These are phyloP conservation scores for Oikopleura vanhoeffeni DNA, from an alignment of 23 tunicate genomes.

Conservation along the genomic window DNA sequence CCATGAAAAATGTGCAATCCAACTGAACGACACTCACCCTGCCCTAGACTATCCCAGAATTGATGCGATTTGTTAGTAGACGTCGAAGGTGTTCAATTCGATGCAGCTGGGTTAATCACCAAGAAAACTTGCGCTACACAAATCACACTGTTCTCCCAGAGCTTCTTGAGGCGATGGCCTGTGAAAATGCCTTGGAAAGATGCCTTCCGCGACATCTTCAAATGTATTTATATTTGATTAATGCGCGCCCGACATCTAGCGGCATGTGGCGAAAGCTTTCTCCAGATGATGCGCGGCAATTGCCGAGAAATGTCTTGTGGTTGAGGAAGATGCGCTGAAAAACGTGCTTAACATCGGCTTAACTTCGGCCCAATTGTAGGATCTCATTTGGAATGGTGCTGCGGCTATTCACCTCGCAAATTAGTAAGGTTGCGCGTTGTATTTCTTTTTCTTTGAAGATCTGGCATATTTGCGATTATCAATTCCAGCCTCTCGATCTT, in stretches of 20 bases:
- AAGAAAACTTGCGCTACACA: slow-evolving; percentile 79
- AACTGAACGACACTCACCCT: slow-evolving; percentile 91
- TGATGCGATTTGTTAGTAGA: slow-evolving; percentile 65
- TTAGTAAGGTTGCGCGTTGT: no score
- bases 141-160: slow-evolving; percentile 98
- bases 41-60: slow-evolving; percentile 83
- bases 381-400: slow-evolving; percentile 80
- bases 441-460: no score
- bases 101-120: slow-evolving; percentile 57
- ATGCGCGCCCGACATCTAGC: no score
- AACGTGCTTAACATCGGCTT: slow-evolving; percentile 83
- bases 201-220: slow-evolving; percentile 85
- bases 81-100: slow-evolving; percentile 59
- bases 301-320: slow-evolving; percentile 59
- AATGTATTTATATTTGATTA: slow-evolving; percentile 77
- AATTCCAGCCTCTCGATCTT: no score
- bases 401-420: slow-evolving; percentile 89
- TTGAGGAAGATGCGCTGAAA: slow-evolving; percentile 89
- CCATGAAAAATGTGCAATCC: slow-evolving; percentile 47
- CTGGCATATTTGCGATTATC: no score
- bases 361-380: slow-evolving; percentile 84
- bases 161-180: slow-evolving; percentile 87
- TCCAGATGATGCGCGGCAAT: slow-evolving; percentile 41
- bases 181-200: slow-evolving; percentile 54
- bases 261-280: no score